Base-by-base conservation (phyloP, 2,113 vertebrate species). In the Rhizomys pruinosus region DNA sequence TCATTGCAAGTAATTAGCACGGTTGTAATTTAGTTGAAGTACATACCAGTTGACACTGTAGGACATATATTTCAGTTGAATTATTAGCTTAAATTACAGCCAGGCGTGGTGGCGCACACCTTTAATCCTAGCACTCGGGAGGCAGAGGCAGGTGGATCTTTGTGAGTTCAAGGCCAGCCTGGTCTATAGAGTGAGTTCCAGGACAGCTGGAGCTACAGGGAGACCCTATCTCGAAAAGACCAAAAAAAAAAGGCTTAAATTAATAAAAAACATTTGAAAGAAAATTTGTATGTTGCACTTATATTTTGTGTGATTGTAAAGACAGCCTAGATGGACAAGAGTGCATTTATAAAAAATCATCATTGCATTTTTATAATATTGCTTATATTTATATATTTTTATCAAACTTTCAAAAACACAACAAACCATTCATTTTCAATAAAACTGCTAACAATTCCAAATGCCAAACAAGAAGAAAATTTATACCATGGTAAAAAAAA, bases 391-490 rank as follows among this genome's bases (percentile, higher is more conserved):
- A 55, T 57, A 37, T 82, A 81, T 82, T 32, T 90, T 71, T 29
- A 73, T 25, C 44, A 90, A 81, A 63, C 16, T 78, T 20, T 39
- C 82, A 90, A 93, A 84, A 77, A 73, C 37, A 86, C 34, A 84
- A 79, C 7, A 73, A 80, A 52, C 44, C 22, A 89, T 55, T 66
- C 2, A 5, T 88, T 72, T 93, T 89, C 81, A 87, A 42, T 39
- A 55, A 71, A 93, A 85, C 7, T 7, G 11, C 32, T 72, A 81
- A 73, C 42, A 89, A 94, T 89, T 90, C 4, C 3, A 69, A 12
- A 71, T 29, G 57, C 7, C 15, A 55, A 89, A 15, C n/a, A 89
- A 79, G 19, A 72, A 90, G n/a, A n/a, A 84, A 80, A 7, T 66
- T 27, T 42, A 79, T 12, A 12, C 29, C 39, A 73, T 9, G 42